Evolutionary conservation across 2,113 vertebrate species (phyloP).

Genomic region (Crocuta crocuta): DNA sequence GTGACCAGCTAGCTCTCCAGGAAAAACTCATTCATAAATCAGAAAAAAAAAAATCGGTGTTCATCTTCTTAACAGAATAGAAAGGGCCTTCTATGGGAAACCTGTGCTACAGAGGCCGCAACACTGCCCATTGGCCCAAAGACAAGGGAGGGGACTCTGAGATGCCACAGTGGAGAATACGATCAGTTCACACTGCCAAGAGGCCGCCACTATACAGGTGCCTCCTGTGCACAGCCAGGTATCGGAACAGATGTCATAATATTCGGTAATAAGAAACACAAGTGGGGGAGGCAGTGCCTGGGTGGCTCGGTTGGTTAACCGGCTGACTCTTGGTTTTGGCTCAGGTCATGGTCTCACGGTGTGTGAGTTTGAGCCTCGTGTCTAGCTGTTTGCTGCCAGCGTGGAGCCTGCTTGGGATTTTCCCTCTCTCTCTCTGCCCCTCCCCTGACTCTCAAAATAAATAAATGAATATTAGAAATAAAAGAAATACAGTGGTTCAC

Average conservation of each 20-base stretch:
- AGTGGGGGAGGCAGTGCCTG: too few species aligned
- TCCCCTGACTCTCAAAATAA: too few species aligned
- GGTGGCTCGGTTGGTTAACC: too few species aligned
- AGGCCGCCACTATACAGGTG: not conserved
- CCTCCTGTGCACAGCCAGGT: accelerated
- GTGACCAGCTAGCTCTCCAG: not conserved
- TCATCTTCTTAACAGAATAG: not conserved
- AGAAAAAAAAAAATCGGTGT: not conserved
- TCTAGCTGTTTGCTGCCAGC: too few species aligned
- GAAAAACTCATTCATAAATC: constrained; percentile 38
- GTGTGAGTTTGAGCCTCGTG: too few species aligned
- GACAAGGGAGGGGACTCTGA: not conserved
- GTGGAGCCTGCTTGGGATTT: too few species aligned
- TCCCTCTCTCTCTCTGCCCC: too few species aligned
- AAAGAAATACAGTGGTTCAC: not conserved
- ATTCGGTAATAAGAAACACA: not conserved
- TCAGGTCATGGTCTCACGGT: too few species aligned
- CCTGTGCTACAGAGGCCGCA: not conserved
- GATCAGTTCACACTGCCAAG: not conserved
- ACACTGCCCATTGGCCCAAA: not conserved
- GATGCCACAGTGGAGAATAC: not conserved
- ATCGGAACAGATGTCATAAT: not conserved
- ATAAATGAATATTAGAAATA: too few species aligned
- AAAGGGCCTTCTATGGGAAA: not conserved
- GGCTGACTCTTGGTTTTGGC: too few species aligned